Evolutionary conservation across 92 coral and sea anemone genomes (phyloP).

Genomic region (Umimayanthus chanpuru): DNA sequence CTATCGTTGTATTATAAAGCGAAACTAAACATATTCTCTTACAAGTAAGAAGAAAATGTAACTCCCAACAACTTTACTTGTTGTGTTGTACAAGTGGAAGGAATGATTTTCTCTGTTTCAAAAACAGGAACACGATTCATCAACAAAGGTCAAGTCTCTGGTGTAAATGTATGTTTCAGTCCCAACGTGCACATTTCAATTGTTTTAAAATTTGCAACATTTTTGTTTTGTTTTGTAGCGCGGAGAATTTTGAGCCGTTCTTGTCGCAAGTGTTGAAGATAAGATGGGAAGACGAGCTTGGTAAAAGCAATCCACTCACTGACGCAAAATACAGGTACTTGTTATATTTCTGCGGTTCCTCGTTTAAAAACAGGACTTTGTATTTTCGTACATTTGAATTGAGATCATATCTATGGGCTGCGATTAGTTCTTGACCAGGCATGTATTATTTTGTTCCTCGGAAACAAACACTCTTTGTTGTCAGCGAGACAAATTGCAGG

Average conservation of each 20-base stretch:
- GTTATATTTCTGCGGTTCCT: neutral
- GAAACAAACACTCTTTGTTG: constrained; percentile 37
- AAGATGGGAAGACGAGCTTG: constrained; percentile 95
- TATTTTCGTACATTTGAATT: constrained; percentile 7
- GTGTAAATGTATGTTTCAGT: neutral
- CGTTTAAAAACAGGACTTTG: neutral
- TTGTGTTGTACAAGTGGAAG: neutral
- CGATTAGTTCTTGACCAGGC: neutral
- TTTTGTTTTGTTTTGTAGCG: constrained; percentile 70
- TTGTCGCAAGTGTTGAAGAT: constrained; percentile 91
- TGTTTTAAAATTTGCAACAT: constrained; percentile 29
- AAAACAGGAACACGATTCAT: neutral
- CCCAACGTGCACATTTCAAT: constrained; percentile 20
- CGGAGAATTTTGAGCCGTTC: constrained; percentile 92
- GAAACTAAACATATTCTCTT: neutral
- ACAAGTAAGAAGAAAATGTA: neutral
- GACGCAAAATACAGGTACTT: constrained; percentile 82
- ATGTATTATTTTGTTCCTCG: neutral
- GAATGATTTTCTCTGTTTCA: neutral
- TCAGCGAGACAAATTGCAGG: constrained; percentile 2
- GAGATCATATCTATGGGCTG: neutral
- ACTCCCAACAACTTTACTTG: neutral
- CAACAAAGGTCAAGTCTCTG: constrained; percentile 8
- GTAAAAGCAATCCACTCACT: constrained; percentile 80
- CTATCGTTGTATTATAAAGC: neutral